Percentiles rank a stretch among this genome's conserved stretches.
These are phyloP conservation scores for Drosophila parabipectinata DNA, from an alignment of 1,140 invertebrate species.

Conservation along the genomic window DNA sequence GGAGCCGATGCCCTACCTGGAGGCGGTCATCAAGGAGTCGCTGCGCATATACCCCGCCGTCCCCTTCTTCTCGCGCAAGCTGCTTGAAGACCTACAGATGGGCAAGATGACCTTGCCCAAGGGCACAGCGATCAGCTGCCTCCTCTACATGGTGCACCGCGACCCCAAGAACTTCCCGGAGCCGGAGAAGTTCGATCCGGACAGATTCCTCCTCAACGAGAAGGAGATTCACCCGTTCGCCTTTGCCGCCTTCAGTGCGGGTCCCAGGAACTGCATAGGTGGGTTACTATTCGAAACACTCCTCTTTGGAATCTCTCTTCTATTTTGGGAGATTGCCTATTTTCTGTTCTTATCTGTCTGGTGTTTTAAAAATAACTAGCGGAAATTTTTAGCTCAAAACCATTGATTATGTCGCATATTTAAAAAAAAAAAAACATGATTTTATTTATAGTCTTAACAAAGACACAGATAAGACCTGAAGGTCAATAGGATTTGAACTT, in stretches of 20 bases:
- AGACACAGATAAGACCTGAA: constrained; percentile 15
- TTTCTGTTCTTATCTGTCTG: not conserved
- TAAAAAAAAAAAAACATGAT: not conserved
- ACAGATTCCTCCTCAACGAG: constrained; percentile 87
- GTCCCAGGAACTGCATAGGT: constrained; percentile 89
- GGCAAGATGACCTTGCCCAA: constrained; percentile 84
- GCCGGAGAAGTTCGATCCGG: constrained; percentile 89
- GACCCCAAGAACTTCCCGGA: constrained; percentile 86
- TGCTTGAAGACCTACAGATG: constrained; percentile 85
- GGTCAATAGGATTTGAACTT: not conserved
- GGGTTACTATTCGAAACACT: constrained; percentile 30
- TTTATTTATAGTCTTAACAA: not conserved
- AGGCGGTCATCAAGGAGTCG: constrained; percentile 88
- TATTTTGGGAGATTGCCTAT: not conserved
- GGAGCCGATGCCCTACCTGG: constrained; percentile 88
- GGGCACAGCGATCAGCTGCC: constrained; percentile 84
- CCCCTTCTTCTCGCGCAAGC: constrained; percentile 87
- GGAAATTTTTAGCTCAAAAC: not conserved
- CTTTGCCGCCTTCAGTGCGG: constrained; percentile 88
- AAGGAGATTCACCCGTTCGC: constrained; percentile 84
- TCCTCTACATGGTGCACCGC: constrained; percentile 86
- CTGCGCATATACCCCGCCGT: constrained; percentile 89
- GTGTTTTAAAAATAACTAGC: constrained; percentile 13
- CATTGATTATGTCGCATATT: not conserved
- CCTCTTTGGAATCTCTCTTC: not conserved